Evolutionary conservation across 2,113 vertebrate species (phyloP).

Genomic region (Centropus unirufus): DNA sequence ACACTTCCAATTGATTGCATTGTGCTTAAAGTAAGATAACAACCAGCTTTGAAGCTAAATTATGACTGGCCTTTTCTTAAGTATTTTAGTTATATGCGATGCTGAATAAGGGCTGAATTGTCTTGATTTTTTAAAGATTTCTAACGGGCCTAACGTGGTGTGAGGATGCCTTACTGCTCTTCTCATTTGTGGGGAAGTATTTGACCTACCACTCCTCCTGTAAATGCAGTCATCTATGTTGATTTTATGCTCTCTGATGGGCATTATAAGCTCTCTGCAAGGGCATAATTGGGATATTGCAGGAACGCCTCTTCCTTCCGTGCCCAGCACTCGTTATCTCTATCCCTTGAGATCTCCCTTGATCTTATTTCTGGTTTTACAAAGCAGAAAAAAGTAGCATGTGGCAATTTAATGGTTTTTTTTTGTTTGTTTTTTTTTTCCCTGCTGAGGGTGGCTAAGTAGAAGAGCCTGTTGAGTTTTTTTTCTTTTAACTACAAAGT

Average conservation of each 20-base stretch:
- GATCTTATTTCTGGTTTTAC: neutral
- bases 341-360: neutral
- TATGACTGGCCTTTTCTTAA: neutral
- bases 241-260: neutral
- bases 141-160: neutral
- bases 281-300: neutral
- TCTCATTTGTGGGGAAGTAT: neutral
- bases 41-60: neutral
- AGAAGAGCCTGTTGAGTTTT: neutral
- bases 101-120: neutral
- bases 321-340: neutral
- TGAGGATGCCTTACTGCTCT: neutral
- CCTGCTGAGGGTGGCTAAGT: neutral
- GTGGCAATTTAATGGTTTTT: neutral
- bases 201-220: neutral
- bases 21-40: neutral
- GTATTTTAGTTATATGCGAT: neutral
- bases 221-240: neutral
- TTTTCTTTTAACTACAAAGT: neutral
- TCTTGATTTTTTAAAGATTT: neutral
- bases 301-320: neutral
- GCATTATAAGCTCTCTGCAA: neutral
- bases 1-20: neutral
- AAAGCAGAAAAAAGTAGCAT: neutral
- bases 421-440: neutral